Conservation (phyloP, 2,797 vertebrate genomes). For the Spinus olivaceus region DNA sequence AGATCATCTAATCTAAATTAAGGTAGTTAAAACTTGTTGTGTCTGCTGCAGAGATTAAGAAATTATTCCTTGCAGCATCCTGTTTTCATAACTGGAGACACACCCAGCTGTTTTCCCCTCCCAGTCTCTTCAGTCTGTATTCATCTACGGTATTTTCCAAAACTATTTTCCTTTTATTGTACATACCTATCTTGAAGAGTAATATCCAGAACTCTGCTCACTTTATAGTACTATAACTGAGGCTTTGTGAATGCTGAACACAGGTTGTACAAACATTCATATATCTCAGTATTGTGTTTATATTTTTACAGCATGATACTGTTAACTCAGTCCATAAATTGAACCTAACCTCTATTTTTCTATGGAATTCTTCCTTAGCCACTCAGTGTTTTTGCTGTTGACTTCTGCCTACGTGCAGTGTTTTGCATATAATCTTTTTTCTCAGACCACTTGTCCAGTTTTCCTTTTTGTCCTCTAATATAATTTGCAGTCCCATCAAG, state of each 20-base stretch:
- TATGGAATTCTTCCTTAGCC: background rate
- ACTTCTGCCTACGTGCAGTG: background rate
- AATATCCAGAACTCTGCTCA: background rate
- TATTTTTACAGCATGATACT: background rate
- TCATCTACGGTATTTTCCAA: background rate
- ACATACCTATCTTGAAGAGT: background rate
- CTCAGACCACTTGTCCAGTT: background rate
- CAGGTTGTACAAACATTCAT: background rate
- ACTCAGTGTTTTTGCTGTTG: background rate
- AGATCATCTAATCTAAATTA: slow-evolving; percentile 49
- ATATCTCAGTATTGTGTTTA: background rate
- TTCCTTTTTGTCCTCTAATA: slow-evolving; percentile 9
- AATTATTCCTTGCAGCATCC: slow-evolving; percentile 55
- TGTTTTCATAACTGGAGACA: slow-evolving; percentile 39
- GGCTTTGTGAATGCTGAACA: background rate
- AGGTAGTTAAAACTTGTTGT: slow-evolving; percentile 19
- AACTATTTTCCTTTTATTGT: background rate
- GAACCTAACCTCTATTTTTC: background rate
- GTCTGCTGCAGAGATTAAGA: slow-evolving; percentile 48
- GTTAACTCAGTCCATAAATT: background rate
- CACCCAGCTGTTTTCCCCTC: background rate
- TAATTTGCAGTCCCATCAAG: background rate
- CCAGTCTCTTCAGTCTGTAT: background rate
- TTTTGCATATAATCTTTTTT: background rate
- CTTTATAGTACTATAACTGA: background rate